Percentiles rank a stretch among this genome's conserved stretches.
Conservation (phyloP, 2,113 vertebrate genomes). For the Catharus minimus region DNA sequence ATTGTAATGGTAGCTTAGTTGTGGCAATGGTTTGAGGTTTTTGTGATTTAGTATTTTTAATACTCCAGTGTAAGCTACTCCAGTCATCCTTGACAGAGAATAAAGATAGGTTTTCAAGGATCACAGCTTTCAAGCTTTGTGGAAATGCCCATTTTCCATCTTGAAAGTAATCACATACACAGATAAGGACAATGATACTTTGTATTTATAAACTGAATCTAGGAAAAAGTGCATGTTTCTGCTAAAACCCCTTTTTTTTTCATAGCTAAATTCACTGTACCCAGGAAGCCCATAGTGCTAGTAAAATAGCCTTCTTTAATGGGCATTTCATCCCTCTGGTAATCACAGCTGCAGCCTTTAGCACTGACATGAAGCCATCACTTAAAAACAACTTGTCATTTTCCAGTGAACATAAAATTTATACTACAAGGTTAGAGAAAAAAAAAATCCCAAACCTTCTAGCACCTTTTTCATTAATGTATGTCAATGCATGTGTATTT, state of each 20-base stretch:
- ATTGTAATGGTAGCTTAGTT: neutral
- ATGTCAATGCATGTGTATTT: neutral
- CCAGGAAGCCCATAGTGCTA: neutral
- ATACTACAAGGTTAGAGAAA: neutral
- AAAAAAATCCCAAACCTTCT: neutral
- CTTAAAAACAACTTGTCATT: conserved; percentile 7
- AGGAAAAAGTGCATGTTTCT: neutral
- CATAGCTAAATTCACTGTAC: neutral
- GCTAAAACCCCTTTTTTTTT: neutral
- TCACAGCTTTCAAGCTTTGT: conserved; percentile 30
- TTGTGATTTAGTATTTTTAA: conserved; percentile 45
- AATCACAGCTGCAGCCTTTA: neutral
- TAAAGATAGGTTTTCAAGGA: conserved; percentile 33
- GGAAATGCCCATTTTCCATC: conserved; percentile 19
- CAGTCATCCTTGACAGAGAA: conserved; percentile 33
- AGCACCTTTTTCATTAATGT: neutral
- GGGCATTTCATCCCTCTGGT: neutral
- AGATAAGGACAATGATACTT: conserved; percentile 7
- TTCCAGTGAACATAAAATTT: neutral
- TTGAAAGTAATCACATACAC: conserved; percentile 11
- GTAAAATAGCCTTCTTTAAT: conserved; percentile 21
- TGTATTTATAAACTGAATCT: conserved; percentile 26
- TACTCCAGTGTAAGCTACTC: conserved; percentile 9
- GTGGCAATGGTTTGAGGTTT: neutral
- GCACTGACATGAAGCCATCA: neutral